Evolutionary conservation across 2,888 invertebrate species (phyloP), one percentile per base, ranked within the genome.

Genomic region (Catonia carolina): DNA sequence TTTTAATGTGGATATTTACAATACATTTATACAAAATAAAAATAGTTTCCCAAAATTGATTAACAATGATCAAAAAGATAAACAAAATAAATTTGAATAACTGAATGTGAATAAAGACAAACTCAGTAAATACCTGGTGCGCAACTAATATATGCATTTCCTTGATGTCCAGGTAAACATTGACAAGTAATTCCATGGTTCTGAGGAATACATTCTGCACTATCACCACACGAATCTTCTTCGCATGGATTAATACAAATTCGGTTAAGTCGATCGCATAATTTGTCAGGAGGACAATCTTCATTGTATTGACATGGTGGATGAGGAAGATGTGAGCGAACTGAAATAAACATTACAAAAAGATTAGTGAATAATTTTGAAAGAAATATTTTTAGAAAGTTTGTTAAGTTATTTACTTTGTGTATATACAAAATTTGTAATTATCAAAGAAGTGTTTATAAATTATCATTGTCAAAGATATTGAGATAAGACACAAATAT

Each of bases 221-320:
- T 86, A 57, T 85, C 84, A 35, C 89, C 90, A 67, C 90, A 91
- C 45, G 86, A 84, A 69, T 88, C 84, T 64, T 84, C 82, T 64
- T 80, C 77, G 69, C 90, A 90, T 2, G 89, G 89, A 71, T 83
- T 90, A 63, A 89, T 85, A 70, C 92, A 93, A 49, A 85, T 79
- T 69, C 91, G 78, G 68, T 90, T 91, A 50, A 90, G 74, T 64
- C 90, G 80, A 72, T 92, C 91, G 70, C 92, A 93, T 18, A 89
- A 75, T 67, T 88, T 83, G 67, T 86, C 82, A n/a, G 88, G 86
- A 54, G 90, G 89, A 70, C 92, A 93, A 68, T 92, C 91, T 76
- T 89, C 90, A 68, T 92, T 91, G 72, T 89, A 90, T 71, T 91
- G 91, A 70, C 92, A 92, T 52, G 90, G 79, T 63, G 81, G 77